Evolutionary conservation across 2,888 invertebrate genomes (phyloP).

Genomic region (Pegoplata infirma): DNA sequence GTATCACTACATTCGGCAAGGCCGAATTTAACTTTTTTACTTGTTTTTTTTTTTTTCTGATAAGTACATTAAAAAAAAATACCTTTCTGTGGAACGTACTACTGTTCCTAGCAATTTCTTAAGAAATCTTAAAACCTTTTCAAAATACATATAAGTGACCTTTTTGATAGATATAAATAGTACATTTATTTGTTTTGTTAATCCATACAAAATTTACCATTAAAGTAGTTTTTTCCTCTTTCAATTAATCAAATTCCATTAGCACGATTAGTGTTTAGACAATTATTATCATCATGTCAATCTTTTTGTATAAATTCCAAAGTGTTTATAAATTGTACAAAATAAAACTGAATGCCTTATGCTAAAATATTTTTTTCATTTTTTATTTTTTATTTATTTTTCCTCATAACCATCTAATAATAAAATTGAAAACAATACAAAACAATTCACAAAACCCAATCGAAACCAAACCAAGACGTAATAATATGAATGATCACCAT

Average conservation of each 20-base stretch:
- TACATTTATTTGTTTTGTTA: too few species aligned
- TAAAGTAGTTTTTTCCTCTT: neutral
- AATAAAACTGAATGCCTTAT: neutral
- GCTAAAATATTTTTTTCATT: neutral
- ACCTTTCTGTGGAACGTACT: too few species aligned
- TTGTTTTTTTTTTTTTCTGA: too few species aligned
- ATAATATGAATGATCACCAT: slow-evolving; percentile 22
- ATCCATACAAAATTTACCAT: neutral
- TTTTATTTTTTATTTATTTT: neutral
- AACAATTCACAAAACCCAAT: neutral
- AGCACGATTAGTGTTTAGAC: neutral
- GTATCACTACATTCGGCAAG: too few species aligned
- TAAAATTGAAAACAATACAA: neutral
- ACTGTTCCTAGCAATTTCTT: too few species aligned
- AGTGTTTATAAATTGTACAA: neutral
- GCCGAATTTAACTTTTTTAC: too few species aligned
- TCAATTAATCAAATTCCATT: slow-evolving; percentile 30
- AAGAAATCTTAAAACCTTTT: too few species aligned
- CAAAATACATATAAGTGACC: neutral
- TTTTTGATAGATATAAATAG: too few species aligned
- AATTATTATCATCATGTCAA: neutral
- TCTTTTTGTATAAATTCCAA: neutral
- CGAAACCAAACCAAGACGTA: neutral
- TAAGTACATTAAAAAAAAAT: too few species aligned
- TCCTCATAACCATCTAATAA: neutral